Evolutionary conservation across 2,113 vertebrate genomes (phyloP).

Genomic region (Benthochromis sp.): DNA sequence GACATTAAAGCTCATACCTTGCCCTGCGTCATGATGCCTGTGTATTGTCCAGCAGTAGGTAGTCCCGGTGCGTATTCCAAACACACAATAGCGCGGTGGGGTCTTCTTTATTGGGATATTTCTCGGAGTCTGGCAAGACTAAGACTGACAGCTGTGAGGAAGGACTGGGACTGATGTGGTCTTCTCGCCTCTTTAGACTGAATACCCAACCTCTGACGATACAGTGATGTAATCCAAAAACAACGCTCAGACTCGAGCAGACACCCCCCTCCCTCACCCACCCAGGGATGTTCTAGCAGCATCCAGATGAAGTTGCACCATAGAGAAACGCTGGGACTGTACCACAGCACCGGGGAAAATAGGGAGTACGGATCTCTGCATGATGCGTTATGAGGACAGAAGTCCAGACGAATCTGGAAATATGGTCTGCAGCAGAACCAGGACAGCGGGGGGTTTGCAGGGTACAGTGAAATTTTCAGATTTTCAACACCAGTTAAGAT

Average conservation of each 20-base stretch:
- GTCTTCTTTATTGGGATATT: background rate
- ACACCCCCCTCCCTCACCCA: slow-evolving; percentile 40
- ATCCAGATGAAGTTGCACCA: slow-evolving; percentile 49
- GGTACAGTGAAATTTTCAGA: background rate
- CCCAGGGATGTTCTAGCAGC: slow-evolving; percentile 62
- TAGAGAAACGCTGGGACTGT: slow-evolving; percentile 39
- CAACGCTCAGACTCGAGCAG: slow-evolving; percentile 10
- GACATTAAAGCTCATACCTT: slow-evolving; percentile 74
- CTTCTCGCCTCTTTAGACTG: slow-evolving; percentile 1
- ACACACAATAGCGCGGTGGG: background rate
- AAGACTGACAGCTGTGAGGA: background rate
- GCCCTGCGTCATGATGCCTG: slow-evolving; percentile 83
- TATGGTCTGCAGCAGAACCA: background rate
- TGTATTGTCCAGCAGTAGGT: background rate
- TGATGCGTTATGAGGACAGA: background rate
- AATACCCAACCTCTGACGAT: slow-evolving; percentile 14
- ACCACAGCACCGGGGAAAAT: slow-evolving; percentile 26
- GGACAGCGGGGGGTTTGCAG: background rate
- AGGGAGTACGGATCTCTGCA: slow-evolving; percentile 1
- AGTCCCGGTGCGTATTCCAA: background rate
- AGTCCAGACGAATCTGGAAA: slow-evolving; percentile 42
- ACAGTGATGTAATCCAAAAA: slow-evolving; percentile 38
- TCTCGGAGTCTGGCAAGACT: background rate
- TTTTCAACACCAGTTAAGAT: background rate
- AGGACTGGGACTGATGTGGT: background rate